These are phyloP conservation scores for Enteromius mattozi DNA, from an alignment of 2,797 vertebrate genomes.

Conservation along the genomic window DNA sequence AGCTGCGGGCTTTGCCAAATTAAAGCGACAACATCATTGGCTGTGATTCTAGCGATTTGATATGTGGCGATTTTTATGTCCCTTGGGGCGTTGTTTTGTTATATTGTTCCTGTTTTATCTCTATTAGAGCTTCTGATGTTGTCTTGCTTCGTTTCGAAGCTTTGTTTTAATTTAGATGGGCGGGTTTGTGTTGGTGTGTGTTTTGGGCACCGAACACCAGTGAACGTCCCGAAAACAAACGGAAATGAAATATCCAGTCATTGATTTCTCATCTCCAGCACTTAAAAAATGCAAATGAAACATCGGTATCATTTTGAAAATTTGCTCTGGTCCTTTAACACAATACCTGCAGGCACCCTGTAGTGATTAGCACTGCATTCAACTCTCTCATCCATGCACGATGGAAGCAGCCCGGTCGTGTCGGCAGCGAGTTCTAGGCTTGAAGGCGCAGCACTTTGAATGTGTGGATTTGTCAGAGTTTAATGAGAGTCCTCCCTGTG, in stretches of 20 bases:
- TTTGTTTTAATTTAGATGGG: not conserved
- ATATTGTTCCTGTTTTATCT: slow-evolving; percentile 29
- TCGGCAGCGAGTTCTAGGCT: not conserved
- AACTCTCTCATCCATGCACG: slow-evolving; percentile 13
- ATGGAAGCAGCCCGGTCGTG: not conserved
- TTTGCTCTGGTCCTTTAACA: not conserved
- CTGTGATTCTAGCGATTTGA: slow-evolving; percentile 30
- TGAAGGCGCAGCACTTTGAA: slow-evolving; percentile 22
- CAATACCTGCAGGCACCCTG: not conserved
- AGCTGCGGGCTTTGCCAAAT: slow-evolving; percentile 27
- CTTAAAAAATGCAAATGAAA: slow-evolving; percentile 22
- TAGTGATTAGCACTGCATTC: slow-evolving; percentile 15
- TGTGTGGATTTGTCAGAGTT: slow-evolving; percentile 43
- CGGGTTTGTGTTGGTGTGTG: not conserved
- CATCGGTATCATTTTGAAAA: not conserved
- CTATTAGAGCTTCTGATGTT: slow-evolving; percentile 21
- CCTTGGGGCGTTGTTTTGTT: slow-evolving; percentile 11
- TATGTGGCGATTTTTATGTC: slow-evolving; percentile 31
- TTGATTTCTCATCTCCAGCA: not conserved
- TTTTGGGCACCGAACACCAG: not conserved
- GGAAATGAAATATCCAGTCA: not conserved
- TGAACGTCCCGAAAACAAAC: not conserved
- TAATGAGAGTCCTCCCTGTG: slow-evolving; percentile 49
- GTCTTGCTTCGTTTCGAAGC: slow-evolving; percentile 19
- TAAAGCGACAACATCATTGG: slow-evolving; percentile 20